A percentile compares a stretch with the other conserved stretches of the same genome.
Conservation (phyloP, 53 echinoderm and acorn worm species). For the Holothuria scabra region DNA sequence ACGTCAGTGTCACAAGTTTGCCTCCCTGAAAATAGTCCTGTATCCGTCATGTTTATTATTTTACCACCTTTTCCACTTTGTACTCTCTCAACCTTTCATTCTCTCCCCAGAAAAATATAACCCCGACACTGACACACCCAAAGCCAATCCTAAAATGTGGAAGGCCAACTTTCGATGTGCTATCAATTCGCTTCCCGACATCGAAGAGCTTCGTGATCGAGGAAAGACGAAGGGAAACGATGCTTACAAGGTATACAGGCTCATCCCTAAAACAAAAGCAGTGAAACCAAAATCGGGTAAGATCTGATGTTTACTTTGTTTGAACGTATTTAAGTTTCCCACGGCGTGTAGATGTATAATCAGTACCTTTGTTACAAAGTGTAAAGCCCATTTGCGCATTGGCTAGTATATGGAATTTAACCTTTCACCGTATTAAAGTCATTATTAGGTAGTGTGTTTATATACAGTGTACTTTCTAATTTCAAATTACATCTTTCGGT, state of each 20-base stretch:
- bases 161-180: constrained; percentile 99
- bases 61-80: not conserved
- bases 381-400: too few species aligned
- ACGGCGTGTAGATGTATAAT: too few species aligned
- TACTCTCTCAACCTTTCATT: not conserved
- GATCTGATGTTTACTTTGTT: constrained; percentile 2
- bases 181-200: constrained; percentile 99
- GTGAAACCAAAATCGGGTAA: constrained; percentile 49
- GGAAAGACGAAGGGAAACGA: constrained; percentile 95
- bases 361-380: too few species aligned
- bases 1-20: too few species aligned
- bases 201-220: constrained; percentile 81
- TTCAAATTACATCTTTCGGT: too few species aligned
- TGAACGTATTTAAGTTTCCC: too few species aligned
- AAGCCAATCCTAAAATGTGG: constrained; percentile 95
- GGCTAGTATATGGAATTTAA: too few species aligned
- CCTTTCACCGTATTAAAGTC: too few species aligned
- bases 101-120: constrained; percentile 86
- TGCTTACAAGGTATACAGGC: constrained; percentile 92
- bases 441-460: too few species aligned
- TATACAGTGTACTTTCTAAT: too few species aligned
- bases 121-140: constrained; percentile 71
- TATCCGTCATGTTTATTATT: not conserved
- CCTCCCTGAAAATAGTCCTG: not conserved
- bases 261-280: constrained; percentile 76